Evolutionary conservation across 2,797 vertebrate species (phyloP), one percentile per base, ranked within the genome.

Genomic region (Brotogeris chrysoptera): DNA sequence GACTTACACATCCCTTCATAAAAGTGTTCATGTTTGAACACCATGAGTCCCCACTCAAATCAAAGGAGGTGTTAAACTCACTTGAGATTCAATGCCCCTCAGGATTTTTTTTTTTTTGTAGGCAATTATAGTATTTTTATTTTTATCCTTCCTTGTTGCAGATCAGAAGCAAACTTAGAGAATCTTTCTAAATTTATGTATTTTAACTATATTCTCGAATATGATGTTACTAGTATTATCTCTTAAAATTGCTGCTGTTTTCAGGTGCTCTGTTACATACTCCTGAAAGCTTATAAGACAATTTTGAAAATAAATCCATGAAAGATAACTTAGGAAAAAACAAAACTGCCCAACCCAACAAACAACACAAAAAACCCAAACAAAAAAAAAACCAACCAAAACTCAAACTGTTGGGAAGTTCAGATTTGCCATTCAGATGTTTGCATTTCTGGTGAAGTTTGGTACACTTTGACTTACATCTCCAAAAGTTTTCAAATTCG

Each of bases 191-290:
- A 76, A 28, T 39, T 49, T 61, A 15, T 85, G 5, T 27, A 32
- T 63, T 73, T 85, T 52, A 7, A 3, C 4, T 73, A 4, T 66
- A 63, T 53, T 92, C 28, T 66, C 11, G 77, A 72, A 63, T 57
- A 23, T 11, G 0, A 2, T 72, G 2, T 49, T 76, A 36, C 8
- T 57, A 43, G 6, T 27, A 19, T 12, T n/a, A 2, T 25, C 7
- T 72, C 16, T 68, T 84, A 41, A 57, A 86, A 61, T 72, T 38
- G 32, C n/a, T 44, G 4, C 0, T 66, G 0, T 30, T 65, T 80
- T 66, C 34, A 72, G 20, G 10, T 65, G 4, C 5, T 72, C n/a
- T 46, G 5, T 38, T 85, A 44, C 59, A 19, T 19, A 30, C 52
- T 92, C 17, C 14, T 60, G 16, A 49, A 91, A 38, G 13, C 15